Evolutionary conservation across 1,140 invertebrate species (phyloP).

Genomic region (Philopotamus ludificatus): DNA sequence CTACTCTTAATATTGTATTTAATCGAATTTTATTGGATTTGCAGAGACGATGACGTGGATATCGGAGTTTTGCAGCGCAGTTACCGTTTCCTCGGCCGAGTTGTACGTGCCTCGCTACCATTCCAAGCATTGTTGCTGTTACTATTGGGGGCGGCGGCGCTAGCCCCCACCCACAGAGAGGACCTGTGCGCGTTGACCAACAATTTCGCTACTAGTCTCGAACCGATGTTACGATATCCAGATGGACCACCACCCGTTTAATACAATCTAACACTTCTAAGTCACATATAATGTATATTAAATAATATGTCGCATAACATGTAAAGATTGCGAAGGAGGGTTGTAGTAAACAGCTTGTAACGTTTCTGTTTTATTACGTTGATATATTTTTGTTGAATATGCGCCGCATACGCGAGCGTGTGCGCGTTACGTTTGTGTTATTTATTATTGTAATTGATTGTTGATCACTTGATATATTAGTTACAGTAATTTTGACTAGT

Average conservation of each 20-base stretch:
- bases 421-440: too few species aligned
- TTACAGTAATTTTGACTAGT: not conserved
- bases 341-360: too few species aligned
- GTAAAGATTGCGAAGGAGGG: too few species aligned
- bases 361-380: too few species aligned
- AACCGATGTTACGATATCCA: conserved; percentile 82
- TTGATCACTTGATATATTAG: too few species aligned
- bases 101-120: conserved; percentile 84
- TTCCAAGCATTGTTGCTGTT: conserved; percentile 88
- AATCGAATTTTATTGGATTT: conserved; percentile 36
- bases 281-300: too few species aligned
- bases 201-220: conserved; percentile 75
- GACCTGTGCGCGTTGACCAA: conserved; percentile 81
- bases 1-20: too few species aligned
- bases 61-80: conserved; percentile 69
- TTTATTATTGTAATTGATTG: too few species aligned
- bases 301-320: too few species aligned
- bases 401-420: too few species aligned
- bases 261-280: too few species aligned
- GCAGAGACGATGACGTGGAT: conserved; percentile 56
- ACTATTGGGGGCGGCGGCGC: conserved; percentile 81
- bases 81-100: conserved; percentile 80
- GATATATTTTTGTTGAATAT: too few species aligned
- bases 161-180: conserved; percentile 82
- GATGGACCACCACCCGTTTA: conserved; percentile 88